Evolutionary conservation across 2,113 vertebrate species (phyloP), one percentile per base, ranked within the genome.

Genomic region (Potamarius usumacintae): DNA sequence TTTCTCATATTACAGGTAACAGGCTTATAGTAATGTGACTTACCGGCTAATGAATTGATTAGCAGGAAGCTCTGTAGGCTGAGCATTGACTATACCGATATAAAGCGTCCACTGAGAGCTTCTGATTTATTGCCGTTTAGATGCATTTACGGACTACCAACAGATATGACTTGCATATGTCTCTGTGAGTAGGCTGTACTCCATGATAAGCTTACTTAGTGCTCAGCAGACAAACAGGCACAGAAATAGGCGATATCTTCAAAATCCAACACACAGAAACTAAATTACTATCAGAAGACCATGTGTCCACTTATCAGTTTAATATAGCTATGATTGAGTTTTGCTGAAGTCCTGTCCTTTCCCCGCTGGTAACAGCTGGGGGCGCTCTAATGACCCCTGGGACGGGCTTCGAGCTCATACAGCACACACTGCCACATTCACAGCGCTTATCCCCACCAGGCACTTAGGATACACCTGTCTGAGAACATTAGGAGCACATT

Each of bases 1-100:
- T 91, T 92, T 92, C 92, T 91, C 93, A 94, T 95, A 96, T 94
- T 95, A 94, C 94, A 72, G n/a, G 67, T 62, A 57, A 74, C 83
- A 74, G 67, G 53, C 9, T 84, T 12, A 42, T 42, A 18, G 83
- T 84, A 72, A 72, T 84, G 52, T 18, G 67, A 84, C 27, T 30
- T 34, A 25, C 27, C 0, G 27, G 52, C 65, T 72, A 50, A 72
- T 84, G 53, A 82, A 82, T 62, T 81, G 65, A 84, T 84, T 71
- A 84, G 65, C 65, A 71, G 65, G 50, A 71, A 84, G 65, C 15
- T 72, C 6, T 34, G 82, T 12, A 69, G 57, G 12, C 48, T 55
- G 65, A 55, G 57, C 27, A 25, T 58, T 72, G 83, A 34, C 50
- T 71, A 53, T 55, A 53, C 79, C 17, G 30, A 81, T 42, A 60